Evolutionary conservation across 1,140 invertebrate species (phyloP).

Genomic region (Drosophila sp.): DNA sequence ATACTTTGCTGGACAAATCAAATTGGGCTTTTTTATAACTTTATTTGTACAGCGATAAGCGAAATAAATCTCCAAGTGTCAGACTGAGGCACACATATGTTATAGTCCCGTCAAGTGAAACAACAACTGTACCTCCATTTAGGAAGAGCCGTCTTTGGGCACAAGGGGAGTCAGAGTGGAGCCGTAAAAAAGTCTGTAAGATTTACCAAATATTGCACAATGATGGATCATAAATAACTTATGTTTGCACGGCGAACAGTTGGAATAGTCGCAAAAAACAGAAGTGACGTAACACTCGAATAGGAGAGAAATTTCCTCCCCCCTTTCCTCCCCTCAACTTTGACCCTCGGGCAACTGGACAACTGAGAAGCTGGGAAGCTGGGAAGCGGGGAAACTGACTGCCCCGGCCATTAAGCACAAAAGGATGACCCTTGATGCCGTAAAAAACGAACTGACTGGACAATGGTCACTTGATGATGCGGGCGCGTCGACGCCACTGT

Average conservation of each 20-base stretch:
- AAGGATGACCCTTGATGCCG: constrained; percentile 82
- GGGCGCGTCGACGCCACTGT: constrained; percentile 63
- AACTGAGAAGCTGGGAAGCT: background rate
- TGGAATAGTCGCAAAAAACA: constrained; percentile 23
- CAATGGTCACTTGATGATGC: constrained; percentile 84
- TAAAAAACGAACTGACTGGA: constrained; percentile 77
- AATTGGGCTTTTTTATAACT: constrained; percentile 73
- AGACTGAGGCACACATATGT: constrained; percentile 68
- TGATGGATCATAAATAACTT: constrained; percentile 84
- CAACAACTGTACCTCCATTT: constrained; percentile 64
- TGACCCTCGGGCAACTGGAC: background rate
- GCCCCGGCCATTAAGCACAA: constrained; percentile 78
- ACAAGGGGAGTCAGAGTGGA: constrained; percentile 5
- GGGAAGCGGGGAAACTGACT: constrained; percentile 8
- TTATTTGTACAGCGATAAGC: constrained; percentile 74
- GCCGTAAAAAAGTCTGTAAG: constrained; percentile 76
- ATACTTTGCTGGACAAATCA: constrained; percentile 53
- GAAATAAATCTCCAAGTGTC: constrained; percentile 81
- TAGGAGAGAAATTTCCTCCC: background rate
- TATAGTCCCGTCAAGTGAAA: constrained; percentile 31
- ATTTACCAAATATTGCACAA: constrained; percentile 82
- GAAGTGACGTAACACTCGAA: constrained; percentile 75
- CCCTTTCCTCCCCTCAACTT: constrained; percentile 11
- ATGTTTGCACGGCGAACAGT: constrained; percentile 56
- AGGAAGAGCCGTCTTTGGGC: background rate